Evolutionary conservation across 2,888 invertebrate genomes (phyloP).

Genomic region (Drosophila paucipuncta): DNA sequence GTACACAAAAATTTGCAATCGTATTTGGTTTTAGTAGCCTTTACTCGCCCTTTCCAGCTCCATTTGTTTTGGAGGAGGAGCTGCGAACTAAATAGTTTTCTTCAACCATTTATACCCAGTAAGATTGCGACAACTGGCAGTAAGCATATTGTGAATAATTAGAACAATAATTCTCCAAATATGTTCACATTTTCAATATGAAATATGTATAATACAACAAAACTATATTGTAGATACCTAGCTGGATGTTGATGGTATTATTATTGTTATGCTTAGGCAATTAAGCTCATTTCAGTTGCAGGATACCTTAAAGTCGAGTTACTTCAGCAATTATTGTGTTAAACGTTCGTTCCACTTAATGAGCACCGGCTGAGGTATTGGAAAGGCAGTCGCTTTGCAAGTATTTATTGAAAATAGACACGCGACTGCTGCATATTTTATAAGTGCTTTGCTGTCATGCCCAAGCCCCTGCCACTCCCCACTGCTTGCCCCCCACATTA

Average conservation of each 20-base stretch:
- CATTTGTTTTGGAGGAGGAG: not conserved
- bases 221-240: too few species aligned
- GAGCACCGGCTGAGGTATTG: slow-evolving; percentile 38
- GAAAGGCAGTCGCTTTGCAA: slow-evolving; percentile 29
- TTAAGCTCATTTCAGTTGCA: not conserved
- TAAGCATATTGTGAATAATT: not conserved
- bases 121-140: not conserved
- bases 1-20: not conserved
- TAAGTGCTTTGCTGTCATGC: slow-evolving; percentile 46
- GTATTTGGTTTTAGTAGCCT: not conserved
- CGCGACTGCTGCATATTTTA: slow-evolving; percentile 80
- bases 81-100: not conserved
- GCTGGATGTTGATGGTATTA: not conserved
- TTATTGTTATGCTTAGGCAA: not conserved
- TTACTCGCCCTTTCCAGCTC: not conserved
- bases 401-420: slow-evolving; percentile 79
- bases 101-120: not conserved
- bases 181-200: not conserved
- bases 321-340: not conserved
- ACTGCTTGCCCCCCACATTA: not conserved
- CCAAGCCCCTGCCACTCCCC: not conserved
- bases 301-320: not conserved
- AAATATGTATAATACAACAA: too few species aligned
- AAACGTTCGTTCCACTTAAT: slow-evolving; percentile 52
- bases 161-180: not conserved